Base-by-base conservation (phyloP, 2,797 vertebrate genomes). In the Columba guinea region DNA sequence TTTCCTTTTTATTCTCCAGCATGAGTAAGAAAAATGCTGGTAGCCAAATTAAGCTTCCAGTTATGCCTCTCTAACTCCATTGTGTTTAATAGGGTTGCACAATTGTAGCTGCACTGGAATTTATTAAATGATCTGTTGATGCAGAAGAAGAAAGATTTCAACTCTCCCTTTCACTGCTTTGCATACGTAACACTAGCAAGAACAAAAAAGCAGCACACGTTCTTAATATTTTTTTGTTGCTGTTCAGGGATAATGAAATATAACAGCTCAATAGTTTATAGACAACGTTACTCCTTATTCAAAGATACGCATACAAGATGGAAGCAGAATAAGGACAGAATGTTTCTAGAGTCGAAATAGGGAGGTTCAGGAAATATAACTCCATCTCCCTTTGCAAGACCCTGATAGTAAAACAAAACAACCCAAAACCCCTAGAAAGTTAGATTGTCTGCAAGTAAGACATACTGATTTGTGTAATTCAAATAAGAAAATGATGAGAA, bases 71-170 rank as follows among this genome's bases (percentile, higher is more conserved):
- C 0, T 95, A 81, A 93, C 76, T 88, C 81, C n/a, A 88, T 96
- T 97, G 94, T 96, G 69, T 84, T 81, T 92, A 95, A 86, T 53
- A 73, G 49, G 48, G 62, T 96, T 97, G 95, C 79, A 78, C 89
- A 95, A 94, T 70, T 91, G 63, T 90, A 94, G 52, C 74, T 81
- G 69, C 73, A 24, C 56, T 95, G 94, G 92, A 90, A 91, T 88
- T 92, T 92, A 84, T 91, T 79, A 88, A 88, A 68, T 84, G 74
- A 90, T 75, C 73, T 88, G 71, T 81, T 95, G 87, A 86, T 88
- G 82, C 76, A 94, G 89, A 84, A 77, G 90, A 69, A 83, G 78
- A 69, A 85, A 75, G 35, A 56, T 80, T 90, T 86, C 39, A 90
- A 8, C 48, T 96, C 83, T 71, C 44, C 46, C 70, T 92, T 91